These are phyloP conservation scores for Parus major DNA, from an alignment of 2,113 vertebrate genomes.

Conservation along the genomic window DNA sequence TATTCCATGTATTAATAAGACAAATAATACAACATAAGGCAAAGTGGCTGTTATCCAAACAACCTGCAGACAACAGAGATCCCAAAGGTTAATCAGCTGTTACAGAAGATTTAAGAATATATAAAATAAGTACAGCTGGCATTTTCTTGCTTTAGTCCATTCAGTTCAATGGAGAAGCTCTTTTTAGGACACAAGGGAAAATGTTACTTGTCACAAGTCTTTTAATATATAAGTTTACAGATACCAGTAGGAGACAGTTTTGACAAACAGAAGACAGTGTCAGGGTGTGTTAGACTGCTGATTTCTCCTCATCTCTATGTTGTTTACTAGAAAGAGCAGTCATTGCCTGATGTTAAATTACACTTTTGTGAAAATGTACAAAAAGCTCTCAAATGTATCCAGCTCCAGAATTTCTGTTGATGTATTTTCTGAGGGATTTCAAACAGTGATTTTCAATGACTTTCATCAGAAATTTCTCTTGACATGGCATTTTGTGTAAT, in stretches of 20 bases:
- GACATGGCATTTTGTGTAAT: background rate
- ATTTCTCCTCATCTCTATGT: background rate
- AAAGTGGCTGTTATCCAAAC: conserved; percentile 98
- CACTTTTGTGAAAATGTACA: background rate
- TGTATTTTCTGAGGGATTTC: background rate
- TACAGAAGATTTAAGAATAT: background rate
- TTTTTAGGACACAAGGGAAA: background rate
- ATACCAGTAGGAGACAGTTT: background rate
- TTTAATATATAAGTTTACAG: background rate
- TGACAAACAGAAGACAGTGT: background rate
- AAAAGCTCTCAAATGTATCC: background rate
- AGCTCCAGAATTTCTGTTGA: background rate
- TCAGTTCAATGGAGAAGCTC: background rate
- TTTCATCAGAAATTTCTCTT: background rate
- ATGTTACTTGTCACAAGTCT: background rate
- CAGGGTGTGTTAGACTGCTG: background rate
- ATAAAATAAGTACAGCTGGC: background rate
- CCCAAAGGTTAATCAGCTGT: background rate
- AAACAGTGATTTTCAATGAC: background rate
- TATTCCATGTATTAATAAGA: conserved; percentile 91
- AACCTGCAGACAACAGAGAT: conserved; percentile 77
- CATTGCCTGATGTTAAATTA: background rate
- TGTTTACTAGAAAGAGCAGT: background rate
- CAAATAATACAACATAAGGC: conserved; percentile 93
- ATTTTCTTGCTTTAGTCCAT: background rate